A percentile compares a stretch with the other conserved stretches of the same genome.
These are phyloP conservation scores for rat (Rattus norvegicus) DNA, from an alignment of 2,113 vertebrate species.

Conservation along the genomic window GRCr8 NC_086024.1:44472001-44472500, in stretches of 20 bases:
- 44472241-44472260: too few relatives aligned
- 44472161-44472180: rapidly evolving
- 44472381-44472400: neutral
- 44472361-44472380: neutral
- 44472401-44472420: neutral
- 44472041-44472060: neutral
- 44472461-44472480: rapidly evolving
- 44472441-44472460: neutral
- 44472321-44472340: neutral
- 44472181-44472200: rapidly evolving
- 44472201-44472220: rapidly evolving
- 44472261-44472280: neutral
- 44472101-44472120: neutral
- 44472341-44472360: neutral
- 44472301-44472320: neutral
- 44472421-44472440: neutral
- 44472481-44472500: neutral
- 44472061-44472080: neutral
- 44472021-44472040: neutral
- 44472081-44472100: neutral
- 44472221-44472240: rapidly evolving
- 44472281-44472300: neutral
- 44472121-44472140: neutral
- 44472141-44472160: neutral
- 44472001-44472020: neutral